Evolutionary conservation across 2,113 vertebrate species (phyloP).

Genomic region (Euleptes europaea): DNA sequence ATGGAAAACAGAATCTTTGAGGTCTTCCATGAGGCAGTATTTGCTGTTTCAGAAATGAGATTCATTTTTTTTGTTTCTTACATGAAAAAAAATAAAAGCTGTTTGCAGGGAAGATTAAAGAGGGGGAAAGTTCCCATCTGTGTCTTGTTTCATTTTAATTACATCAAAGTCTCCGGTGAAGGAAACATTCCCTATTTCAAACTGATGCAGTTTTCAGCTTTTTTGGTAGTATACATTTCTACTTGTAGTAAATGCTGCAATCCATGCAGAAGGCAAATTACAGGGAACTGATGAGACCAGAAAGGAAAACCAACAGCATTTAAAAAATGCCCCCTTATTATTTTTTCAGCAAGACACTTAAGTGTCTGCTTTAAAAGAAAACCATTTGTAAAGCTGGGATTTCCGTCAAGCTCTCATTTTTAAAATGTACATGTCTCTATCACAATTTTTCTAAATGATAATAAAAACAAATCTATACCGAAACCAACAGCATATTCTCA

Average conservation of each 20-base stretch:
- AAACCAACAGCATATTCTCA: neutral
- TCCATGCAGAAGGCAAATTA: neutral
- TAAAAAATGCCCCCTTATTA: neutral
- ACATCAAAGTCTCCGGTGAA: constrained; percentile 13
- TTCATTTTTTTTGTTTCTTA: constrained; percentile 33
- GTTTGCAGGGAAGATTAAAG: constrained; percentile 45
- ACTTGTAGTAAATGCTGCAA: neutral
- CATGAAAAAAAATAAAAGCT: constrained; percentile 51
- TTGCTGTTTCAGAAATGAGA: constrained; percentile 41
- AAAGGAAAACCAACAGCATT: neutral
- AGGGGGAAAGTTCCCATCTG: constrained; percentile 41
- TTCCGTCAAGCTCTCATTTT: neutral
- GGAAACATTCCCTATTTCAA: constrained; percentile 16
- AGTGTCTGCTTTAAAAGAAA: neutral
- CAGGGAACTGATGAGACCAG: neutral
- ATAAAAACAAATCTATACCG: neutral
- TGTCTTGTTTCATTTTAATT: constrained; percentile 35
- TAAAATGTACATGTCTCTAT: neutral
- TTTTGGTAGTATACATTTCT: neutral
- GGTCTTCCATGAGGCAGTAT: constrained; percentile 25
- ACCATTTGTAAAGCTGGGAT: neutral
- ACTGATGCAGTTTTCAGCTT: constrained; percentile 7
- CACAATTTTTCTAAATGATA: neutral
- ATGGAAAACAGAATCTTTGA: constrained; percentile 40
- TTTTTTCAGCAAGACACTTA: neutral